Evolutionary conservation across 2,797 vertebrate genomes (phyloP), one percentile per base, ranked within the genome.

Genomic region (Neosalanx taihuensis): DNA sequence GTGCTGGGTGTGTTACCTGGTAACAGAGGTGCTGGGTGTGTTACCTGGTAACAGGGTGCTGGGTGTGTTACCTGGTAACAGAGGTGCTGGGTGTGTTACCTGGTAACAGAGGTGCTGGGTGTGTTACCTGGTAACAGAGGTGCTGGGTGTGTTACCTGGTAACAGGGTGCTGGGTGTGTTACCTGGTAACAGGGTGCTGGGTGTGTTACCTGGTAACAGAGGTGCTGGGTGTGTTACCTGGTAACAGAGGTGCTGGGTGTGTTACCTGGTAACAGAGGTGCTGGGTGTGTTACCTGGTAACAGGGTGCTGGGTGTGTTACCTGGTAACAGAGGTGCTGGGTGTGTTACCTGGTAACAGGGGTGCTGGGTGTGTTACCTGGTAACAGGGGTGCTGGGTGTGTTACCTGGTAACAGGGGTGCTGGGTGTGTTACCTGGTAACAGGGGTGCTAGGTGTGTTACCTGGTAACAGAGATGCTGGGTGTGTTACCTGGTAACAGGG

Each of bases 71-170:
- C 51, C 51, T 94, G 85, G 87, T 91, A 3, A 91, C 88, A 46
- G 84, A n/a, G 70, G n/a, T n/a, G n/a, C n/a, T n/a, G n/a, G n/a
- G n/a, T n/a, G n/a, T n/a, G n/a, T n/a, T n/a, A n/a, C n/a, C n/a
- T n/a, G n/a, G n/a, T n/a, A n/a, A n/a, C n/a, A n/a, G n/a, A n/a
- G 1, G 89, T 76, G 77, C 80, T 93, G 77, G 92, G 89, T 72
- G 23, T 62, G 60, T 49, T 49, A 56, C 51, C 51, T 94, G 85
- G 87, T 91, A 3, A 91, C 88, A 46, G 84, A 70, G 1, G 89
- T 76, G 77, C 80, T 93, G 77, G 92, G n/a, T n/a, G 89, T 72
- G 23, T 26, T 26, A 26, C 23, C 23, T 26, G 23, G 23, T 26
- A 26, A 26, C 23, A 26, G 23, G 23, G 23, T 26, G 23, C 23